These are phyloP conservation scores for Caerostris extrusa DNA, from an alignment of 1,140 invertebrate species.

Conservation along the genomic window DNA sequence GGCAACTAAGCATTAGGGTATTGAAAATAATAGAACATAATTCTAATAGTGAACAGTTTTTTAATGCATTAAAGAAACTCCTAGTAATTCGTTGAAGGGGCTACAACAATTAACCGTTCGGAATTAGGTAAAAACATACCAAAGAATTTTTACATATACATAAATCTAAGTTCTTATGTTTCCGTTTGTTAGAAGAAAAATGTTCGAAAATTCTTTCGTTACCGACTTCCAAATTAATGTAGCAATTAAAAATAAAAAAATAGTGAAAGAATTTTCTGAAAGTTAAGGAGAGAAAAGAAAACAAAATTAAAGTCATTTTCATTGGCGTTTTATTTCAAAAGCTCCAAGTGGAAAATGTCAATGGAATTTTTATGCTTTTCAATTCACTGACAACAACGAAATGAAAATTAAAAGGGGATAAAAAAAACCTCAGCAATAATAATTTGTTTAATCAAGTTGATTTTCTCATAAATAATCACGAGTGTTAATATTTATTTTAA, in stretches of 20 bases:
- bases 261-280: background rate
- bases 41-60: background rate
- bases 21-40: constrained; percentile 16
- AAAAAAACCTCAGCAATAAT: background rate
- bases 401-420: background rate
- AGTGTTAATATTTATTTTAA: background rate
- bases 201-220: background rate
- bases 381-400: background rate
- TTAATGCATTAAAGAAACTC: background rate
- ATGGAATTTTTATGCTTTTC: background rate
- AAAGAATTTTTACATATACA: background rate
- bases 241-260: background rate
- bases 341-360: background rate
- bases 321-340: constrained; percentile 8
- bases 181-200: background rate
- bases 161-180: background rate
- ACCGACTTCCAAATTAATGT: background rate
- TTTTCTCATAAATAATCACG: background rate
- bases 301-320: background rate
- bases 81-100: background rate
- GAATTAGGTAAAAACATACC: background rate
- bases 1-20: background rate
- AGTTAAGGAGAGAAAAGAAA: background rate
- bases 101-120: constrained; percentile 1
- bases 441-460: constrained; percentile 24